A percentile compares a stretch with the other conserved stretches of the same genome.
phyloP scores from a whole-genome alignment of 2,113 vertebrate species.

The Xyrauchen texanus region DNA sequence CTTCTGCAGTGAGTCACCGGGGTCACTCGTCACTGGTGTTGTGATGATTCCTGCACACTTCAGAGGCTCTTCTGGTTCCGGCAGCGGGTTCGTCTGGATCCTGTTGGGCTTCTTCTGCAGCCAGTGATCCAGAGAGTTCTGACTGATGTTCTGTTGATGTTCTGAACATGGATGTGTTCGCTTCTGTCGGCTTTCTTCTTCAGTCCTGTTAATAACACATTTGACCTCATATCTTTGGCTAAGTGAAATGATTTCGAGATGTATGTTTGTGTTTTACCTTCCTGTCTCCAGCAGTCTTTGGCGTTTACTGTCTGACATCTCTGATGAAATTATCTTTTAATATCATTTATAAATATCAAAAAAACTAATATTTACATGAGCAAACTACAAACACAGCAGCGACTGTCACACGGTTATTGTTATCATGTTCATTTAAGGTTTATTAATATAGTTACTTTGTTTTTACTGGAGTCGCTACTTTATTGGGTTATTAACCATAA shows the following conservation, averaged over 20 bases:
- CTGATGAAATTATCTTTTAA: too few relatives aligned
- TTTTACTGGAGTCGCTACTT: too few relatives aligned
- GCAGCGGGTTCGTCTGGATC: slow-evolving; percentile 13
- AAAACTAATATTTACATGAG: too few relatives aligned
- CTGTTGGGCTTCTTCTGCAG: slow-evolving; percentile 31
- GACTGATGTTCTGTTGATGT: background rate
- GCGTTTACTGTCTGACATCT: slow-evolving; percentile 61
- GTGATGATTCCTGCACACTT: background rate
- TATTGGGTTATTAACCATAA: too few relatives aligned
- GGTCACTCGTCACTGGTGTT: background rate
- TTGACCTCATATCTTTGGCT: too few relatives aligned
- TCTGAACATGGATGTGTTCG: background rate
- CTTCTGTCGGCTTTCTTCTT: background rate
- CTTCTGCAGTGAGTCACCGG: too few relatives aligned
- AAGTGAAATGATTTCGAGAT: too few relatives aligned
- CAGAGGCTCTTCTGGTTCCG: slow-evolving; percentile 18
- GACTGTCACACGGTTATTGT: too few relatives aligned
- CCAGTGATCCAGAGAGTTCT: background rate
- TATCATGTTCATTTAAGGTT: too few relatives aligned
- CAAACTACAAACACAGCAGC: too few relatives aligned
- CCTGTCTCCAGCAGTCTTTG: background rate
- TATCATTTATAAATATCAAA: too few relatives aligned
- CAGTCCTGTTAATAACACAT: background rate
- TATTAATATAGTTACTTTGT: too few relatives aligned
- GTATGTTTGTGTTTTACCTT: background rate